Conservation (phyloP, 64 coral and sea anemone genomes). For the Montipora sp. region DNA sequence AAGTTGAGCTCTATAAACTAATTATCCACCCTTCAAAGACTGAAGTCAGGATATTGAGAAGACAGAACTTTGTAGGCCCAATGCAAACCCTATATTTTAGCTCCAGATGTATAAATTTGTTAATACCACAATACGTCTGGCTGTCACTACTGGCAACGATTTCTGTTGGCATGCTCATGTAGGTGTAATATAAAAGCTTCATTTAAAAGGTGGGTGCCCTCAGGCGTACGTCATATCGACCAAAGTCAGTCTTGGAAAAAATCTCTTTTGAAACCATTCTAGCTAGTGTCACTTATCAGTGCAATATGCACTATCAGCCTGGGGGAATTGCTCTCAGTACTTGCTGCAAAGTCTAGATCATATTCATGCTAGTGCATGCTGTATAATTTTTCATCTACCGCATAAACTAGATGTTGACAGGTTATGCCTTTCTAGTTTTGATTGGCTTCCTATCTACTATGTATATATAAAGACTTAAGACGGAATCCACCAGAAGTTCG, state of each 20-base stretch:
- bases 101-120: constrained; percentile 5
- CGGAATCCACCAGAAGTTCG: no score
- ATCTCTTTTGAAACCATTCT: constrained; percentile 1
- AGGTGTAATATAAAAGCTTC: background rate
- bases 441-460: no score
- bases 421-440: no score
- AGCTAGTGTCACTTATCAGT: no score
- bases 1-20: constrained; percentile 23
- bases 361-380: no score
- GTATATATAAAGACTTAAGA: no score
- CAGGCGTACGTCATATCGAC: background rate
- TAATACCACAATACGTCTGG: constrained; percentile 16
- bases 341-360: no score
- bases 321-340: no score
- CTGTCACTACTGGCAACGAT: background rate
- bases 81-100: constrained; percentile 9
- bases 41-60: constrained; percentile 8
- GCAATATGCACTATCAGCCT: no score
- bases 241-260: constrained; percentile 1
- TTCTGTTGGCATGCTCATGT: constrained; percentile 9
- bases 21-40: constrained; percentile 20
- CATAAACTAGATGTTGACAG: no score
- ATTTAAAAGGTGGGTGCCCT: constrained; percentile 17
- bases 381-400: no score
- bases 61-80: constrained; percentile 1